Evolutionary conservation across 2,888 invertebrate genomes (phyloP).

Genomic region (Nowickia ferox): DNA sequence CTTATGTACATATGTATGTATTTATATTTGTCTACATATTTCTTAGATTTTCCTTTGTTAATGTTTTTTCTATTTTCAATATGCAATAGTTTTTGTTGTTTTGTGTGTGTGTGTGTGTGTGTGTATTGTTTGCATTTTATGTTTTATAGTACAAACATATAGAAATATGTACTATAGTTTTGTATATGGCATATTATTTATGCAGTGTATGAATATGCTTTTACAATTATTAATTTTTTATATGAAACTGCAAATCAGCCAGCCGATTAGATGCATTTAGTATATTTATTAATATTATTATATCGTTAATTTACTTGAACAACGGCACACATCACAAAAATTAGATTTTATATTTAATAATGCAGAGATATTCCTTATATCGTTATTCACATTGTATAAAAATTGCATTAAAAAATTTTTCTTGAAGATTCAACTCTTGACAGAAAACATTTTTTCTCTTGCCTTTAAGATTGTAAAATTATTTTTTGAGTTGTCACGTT

Average conservation of each 20-base stretch:
- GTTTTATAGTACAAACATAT: conserved; percentile 33
- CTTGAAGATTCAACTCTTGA: no score
- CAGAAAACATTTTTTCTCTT: no score
- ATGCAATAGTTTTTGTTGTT: not conserved
- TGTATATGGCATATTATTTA: conserved; percentile 26
- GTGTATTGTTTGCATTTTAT: conserved; percentile 35
- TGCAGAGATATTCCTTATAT: no score
- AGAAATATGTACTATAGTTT: not conserved
- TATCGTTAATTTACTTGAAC: no score
- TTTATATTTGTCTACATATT: conserved; percentile 21
- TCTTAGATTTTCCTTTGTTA: not conserved
- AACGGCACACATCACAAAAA: no score
- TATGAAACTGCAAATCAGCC: conserved; percentile 53
- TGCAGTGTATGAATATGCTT: not conserved
- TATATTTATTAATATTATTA: no score
- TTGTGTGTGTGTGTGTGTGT: conserved; percentile 16
- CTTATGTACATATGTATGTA: conserved; percentile 3
- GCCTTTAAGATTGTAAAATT: no score
- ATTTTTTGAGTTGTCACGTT: no score
- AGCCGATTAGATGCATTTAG: not conserved
- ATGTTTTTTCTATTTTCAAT: not conserved
- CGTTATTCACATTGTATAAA: no score
- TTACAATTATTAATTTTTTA: conserved; percentile 40
- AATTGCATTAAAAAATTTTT: no score
- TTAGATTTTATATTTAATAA: no score